Conservation (phyloP, 2,797 vertebrate genomes). For the Xenops minutus region DNA sequence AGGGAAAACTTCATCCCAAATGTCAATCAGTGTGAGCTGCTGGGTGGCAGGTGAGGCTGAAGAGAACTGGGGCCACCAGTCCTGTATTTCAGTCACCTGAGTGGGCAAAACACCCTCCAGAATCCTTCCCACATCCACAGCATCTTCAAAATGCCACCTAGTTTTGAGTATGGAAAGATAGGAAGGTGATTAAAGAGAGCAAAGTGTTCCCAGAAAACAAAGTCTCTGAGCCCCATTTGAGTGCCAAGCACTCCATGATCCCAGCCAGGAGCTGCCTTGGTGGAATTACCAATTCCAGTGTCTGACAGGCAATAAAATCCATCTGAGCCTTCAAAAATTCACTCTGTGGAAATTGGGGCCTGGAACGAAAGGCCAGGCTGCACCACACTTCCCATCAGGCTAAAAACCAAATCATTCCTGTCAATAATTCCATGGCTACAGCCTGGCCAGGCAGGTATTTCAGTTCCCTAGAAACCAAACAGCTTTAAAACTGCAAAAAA, state of each 20-base stretch:
- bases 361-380: background rate
- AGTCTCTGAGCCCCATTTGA: background rate
- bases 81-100: background rate
- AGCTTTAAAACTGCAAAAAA: background rate
- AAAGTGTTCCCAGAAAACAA: background rate
- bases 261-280: background rate
- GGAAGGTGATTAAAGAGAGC: background rate
- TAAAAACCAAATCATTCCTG: background rate
- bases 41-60: background rate
- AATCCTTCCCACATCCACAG: background rate
- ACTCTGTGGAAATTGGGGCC: background rate
- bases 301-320: background rate
- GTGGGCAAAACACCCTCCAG: fast-evolving
- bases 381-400: background rate
- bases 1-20: background rate
- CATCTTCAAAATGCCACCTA: fast-evolving
- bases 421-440: background rate
- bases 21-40: fast-evolving
- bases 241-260: background rate
- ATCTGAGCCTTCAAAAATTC: background rate
- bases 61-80: fast-evolving
- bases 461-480: background rate
- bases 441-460: background rate
- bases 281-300: background rate
- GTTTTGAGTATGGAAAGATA: background rate